Evolutionary conservation across 2,113 vertebrate genomes (phyloP), one percentile per base, ranked within the genome.

Genomic region (Rhodinocichla rosea): DNA sequence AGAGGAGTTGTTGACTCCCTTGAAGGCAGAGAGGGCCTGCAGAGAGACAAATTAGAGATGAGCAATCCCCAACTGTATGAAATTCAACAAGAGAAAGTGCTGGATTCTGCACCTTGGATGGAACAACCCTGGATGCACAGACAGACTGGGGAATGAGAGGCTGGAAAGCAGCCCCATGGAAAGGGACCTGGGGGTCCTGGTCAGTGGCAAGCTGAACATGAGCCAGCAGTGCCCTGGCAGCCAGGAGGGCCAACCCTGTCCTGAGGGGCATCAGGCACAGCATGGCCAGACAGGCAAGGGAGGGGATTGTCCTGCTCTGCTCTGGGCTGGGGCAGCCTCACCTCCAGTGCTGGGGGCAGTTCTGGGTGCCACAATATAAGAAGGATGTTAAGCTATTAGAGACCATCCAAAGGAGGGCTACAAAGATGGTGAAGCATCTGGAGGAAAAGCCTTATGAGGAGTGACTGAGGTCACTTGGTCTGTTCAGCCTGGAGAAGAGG

Each of bases 21-120:
- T 0, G 0, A 18, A 11, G 27, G 33, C 33, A 45, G 57, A 35
- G 67, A 37, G 68, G 27, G 7, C 13, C 26, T 44, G 32, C 39
- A 3, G 26, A 21, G 63, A 33, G 39, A 53, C 27, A 63, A 27
- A 27, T 37, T 1, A 52, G 32, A 39, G 35, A 6, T 6, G 6
- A 7, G 24, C 20, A 60, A 32, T 20, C 3, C 2, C 35, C 35
- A 69, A 5, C 10, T 1, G 13, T 4, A 26, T 26, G n/a, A 40
- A 70, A 12, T 9, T 30, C 37, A 44, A 3, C 33, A 26, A 53
- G 13, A 14, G 21, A 2, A 37, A 11, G 27, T 14, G 13, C 3
- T 0, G 1, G 11, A 37, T 53, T 32, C 17, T 71, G 67, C 27
- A 37, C 13, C 17, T 71, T 5, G 4, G 47, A 33, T 0, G 0